phyloP scores from a whole-genome alignment of 2,888 invertebrate species.

The Rhingia rostrata region DNA sequence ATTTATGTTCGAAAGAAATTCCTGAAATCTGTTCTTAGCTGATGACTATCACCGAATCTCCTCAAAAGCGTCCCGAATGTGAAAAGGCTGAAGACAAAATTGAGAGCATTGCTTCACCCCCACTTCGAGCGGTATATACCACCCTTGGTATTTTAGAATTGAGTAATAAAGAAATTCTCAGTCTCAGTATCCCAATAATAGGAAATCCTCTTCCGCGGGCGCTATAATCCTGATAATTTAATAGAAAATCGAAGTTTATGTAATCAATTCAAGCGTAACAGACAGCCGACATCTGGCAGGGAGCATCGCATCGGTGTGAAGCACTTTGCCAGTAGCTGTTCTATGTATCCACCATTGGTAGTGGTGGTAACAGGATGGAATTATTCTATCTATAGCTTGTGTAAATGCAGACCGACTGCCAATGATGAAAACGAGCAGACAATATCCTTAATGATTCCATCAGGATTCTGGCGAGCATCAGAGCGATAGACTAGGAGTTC shows the following conservation, averaged over 20 bases:
- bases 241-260: constrained; percentile 74
- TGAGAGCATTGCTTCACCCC: neutral
- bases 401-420: constrained; percentile 72
- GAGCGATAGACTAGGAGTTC: constrained; percentile 50
- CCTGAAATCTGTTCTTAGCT: constrained; percentile 15
- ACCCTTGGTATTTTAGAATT: constrained; percentile 30
- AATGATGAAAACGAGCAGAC: constrained; percentile 73
- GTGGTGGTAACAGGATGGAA: constrained; percentile 40
- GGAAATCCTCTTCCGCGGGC: constrained; percentile 66
- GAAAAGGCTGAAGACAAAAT: neutral
- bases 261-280: constrained; percentile 73
- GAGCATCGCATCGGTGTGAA: constrained; percentile 13
- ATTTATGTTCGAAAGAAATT: constrained; percentile 4
- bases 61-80: neutral
- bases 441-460: constrained; percentile 73
- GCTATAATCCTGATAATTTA: constrained; percentile 73
- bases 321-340: constrained; percentile 28
- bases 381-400: constrained; percentile 67
- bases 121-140: constrained; percentile 1
- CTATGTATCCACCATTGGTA: constrained; percentile 8
- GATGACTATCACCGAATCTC: constrained; percentile 28
- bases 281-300: constrained; percentile 73
- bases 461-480: constrained; percentile 67
- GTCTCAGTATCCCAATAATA: constrained; percentile 67
- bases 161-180: constrained; percentile 68